These are phyloP conservation scores for Neopipo cinnamomea DNA, from an alignment of 2,113 vertebrate species.

Conservation along the genomic window DNA sequence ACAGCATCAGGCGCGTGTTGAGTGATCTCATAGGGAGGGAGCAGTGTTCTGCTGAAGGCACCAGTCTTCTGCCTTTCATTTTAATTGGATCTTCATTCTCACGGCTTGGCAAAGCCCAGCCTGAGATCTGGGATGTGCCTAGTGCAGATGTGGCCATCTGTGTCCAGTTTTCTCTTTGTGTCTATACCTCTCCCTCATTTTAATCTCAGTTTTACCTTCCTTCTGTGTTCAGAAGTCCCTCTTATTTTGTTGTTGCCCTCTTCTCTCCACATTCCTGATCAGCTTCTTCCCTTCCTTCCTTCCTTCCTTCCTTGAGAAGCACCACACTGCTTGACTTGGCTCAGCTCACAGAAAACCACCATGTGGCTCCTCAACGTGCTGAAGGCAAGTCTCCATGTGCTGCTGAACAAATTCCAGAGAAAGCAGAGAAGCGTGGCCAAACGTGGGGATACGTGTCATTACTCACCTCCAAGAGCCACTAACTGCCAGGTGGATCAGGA, in stretches of 20 bases:
- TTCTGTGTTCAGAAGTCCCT: neutral
- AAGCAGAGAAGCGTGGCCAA: neutral
- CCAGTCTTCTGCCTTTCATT: conserved; percentile 48
- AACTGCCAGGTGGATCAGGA: neutral
- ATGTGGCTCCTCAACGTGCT: neutral
- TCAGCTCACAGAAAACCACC: neutral
- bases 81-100: neutral
- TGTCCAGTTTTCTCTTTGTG: neutral
- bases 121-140: neutral
- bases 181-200: neutral
- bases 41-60: neutral
- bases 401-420: neutral
- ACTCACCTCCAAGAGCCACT: neutral
- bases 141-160: neutral
- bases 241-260: neutral
- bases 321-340: neutral
- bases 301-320: neutral
- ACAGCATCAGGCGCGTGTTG: conserved; percentile 34
- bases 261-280: neutral
- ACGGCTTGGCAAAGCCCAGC: neutral
- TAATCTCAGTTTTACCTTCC: neutral
- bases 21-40: conserved; percentile 39
- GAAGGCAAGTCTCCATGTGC: neutral
- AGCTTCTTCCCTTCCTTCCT: neutral
- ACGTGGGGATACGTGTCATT: accelerated